These are phyloP conservation scores for Nothura maculosa DNA, from an alignment of 2,797 vertebrate genomes.

Conservation along the genomic window DNA sequence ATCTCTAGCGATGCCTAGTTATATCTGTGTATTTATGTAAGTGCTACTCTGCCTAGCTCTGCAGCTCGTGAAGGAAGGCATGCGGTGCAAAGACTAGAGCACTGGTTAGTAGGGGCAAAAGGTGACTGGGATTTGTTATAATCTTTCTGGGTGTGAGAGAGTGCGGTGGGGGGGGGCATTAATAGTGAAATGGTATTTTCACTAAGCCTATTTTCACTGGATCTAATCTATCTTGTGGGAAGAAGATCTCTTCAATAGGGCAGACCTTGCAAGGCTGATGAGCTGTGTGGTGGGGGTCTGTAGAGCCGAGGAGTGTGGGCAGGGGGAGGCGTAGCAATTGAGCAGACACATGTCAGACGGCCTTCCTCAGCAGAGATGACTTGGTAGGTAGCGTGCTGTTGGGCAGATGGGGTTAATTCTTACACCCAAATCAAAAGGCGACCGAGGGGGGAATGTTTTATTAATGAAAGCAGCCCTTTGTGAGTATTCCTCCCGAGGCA, in stretches of 20 bases:
- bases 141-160: slow-evolving; percentile 60
- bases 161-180: not conserved
- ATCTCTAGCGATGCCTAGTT: slow-evolving; percentile 17
- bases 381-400: slow-evolving; percentile 63
- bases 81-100: slow-evolving; percentile 21
- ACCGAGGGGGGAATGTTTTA: slow-evolving; percentile 76
- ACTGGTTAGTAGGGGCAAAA: slow-evolving; percentile 62
- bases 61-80: not conserved
- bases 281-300: slow-evolving; percentile 41
- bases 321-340: not conserved
- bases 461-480: slow-evolving; percentile 78
- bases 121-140: slow-evolving; percentile 66
- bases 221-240: slow-evolving; percentile 66
- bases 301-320: accelerated
- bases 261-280: not conserved
- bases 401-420: slow-evolving; percentile 76
- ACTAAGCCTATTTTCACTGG: slow-evolving; percentile 70
- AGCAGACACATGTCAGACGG: not conserved
- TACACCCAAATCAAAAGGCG: slow-evolving; percentile 76
- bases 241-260: slow-evolving; percentile 51
- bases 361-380: slow-evolving; percentile 58
- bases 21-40: not conserved
- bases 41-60: not conserved
- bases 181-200: slow-evolving; percentile 66
- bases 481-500: slow-evolving; percentile 72